Percentiles rank a stretch among this genome's conserved stretches.
Evolutionary conservation across 2,888 invertebrate species (phyloP).

Genomic region (Piscicola geometra): DNA sequence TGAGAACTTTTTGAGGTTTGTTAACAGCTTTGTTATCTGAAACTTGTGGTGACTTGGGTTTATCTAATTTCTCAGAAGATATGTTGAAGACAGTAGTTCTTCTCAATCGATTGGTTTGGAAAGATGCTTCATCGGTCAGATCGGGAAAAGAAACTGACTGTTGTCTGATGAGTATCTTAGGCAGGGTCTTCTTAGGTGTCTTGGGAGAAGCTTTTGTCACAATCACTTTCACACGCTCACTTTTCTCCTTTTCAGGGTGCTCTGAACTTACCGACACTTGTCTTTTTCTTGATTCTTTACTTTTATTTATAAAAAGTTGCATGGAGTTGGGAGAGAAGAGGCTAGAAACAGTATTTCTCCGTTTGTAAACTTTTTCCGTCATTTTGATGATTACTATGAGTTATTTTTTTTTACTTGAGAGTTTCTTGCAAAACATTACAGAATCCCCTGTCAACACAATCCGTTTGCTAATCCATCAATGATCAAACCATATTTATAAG

Average conservation of each 20-base stretch:
- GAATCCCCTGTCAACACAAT: too few relatives aligned
- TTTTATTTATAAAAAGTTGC: neutral
- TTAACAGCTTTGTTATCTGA: too few relatives aligned
- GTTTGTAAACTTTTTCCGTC: neutral
- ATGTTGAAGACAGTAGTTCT: too few relatives aligned
- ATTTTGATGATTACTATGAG: too few relatives aligned
- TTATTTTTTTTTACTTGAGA: too few relatives aligned
- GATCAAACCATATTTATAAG: too few relatives aligned
- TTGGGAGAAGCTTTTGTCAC: neutral
- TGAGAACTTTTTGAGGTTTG: too few relatives aligned
- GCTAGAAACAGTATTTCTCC: constrained; percentile 2
- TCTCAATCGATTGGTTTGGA: neutral
- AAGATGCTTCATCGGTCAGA: neutral
- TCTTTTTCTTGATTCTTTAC: neutral
- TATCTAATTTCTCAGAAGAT: neutral
- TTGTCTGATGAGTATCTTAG: neutral
- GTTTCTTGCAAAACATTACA: too few relatives aligned
- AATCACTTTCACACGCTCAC: too few relatives aligned
- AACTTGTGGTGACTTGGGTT: neutral
- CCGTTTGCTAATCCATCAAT: too few relatives aligned
- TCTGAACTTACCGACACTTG: neutral
- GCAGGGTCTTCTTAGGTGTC: neutral
- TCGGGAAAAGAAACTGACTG: neutral
- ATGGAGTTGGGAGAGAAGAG: neutral
- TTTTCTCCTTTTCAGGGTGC: neutral